Evolutionary conservation across 2,888 invertebrate species (phyloP), one percentile per base, ranked within the genome.

Genomic region (Erannis defoliaria): DNA sequence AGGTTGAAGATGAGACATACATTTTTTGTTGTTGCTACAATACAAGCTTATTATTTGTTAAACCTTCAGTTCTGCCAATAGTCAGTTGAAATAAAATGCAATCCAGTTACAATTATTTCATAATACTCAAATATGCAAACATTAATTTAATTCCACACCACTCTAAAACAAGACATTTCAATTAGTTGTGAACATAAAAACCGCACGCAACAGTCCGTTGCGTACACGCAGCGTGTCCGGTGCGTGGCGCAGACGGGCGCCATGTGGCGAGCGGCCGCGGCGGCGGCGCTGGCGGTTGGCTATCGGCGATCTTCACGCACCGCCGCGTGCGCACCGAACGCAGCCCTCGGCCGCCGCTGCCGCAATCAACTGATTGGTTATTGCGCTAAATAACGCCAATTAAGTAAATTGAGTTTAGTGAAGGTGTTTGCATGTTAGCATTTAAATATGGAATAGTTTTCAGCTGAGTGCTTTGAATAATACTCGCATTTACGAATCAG

Each of bases 291-390:
- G 55, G 60, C 86, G 84, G 86, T 86, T 86, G 80, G 77, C 78
- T 91, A 92, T 90, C 86, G 69, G 75, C 76, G 75, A 90, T 90
- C 90, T 90, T 90, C 85, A 88, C 88, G 89, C 88, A 80, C 77
- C 73, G 81, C 67, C 78, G 72, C 76, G 66, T 76, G 78, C 77
- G 80, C 70, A 63, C 37, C 37, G 40, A 6, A 18, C 78, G 72
- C 79, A 79, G 71, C 79, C 76, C 72, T 71, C 73, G 8, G 70
- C 73, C 71, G 6, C 35, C 74, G 71, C 68, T 21, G 21, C 46
- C 50, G 31, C 46, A 53, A 45, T 53, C 51, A 56, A 62, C 31
- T 46, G 31, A 83, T 79, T 80, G 78, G 74, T 71, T 70, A 75
- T 68, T 73, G 68, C 70, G 68, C 76, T 75, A 75, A 74, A 71